Percentiles rank a stretch among this genome's conserved stretches.
Evolutionary conservation across 2,113 vertebrate genomes (phyloP).

Genomic region (Empidonax alnorum): DNA sequence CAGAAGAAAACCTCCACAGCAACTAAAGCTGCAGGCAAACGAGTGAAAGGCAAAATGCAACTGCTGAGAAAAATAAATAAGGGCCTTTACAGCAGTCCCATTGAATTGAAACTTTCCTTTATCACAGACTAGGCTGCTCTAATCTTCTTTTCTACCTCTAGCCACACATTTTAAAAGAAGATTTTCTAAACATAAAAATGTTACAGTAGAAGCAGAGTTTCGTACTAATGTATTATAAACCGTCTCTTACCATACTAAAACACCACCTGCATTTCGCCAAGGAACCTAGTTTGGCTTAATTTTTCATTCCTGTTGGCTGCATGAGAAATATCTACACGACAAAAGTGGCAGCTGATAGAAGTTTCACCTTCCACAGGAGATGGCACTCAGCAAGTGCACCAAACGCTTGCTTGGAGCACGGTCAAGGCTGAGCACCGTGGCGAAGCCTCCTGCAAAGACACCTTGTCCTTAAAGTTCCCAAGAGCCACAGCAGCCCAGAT

Average conservation of each 20-base stretch:
- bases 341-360: background rate
- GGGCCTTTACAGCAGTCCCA: background rate
- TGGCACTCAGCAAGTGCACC: background rate
- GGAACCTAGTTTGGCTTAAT: background rate
- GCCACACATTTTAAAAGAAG: background rate
- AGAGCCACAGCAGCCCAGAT: background rate
- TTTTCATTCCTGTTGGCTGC: background rate
- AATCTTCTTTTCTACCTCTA: conserved; percentile 28
- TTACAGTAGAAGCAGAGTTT: background rate
- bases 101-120: conserved; percentile 28
- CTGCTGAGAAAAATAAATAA: conserved; percentile 60
- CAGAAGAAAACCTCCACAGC: conserved; percentile 42
- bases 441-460: background rate
- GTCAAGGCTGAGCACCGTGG: accelerated
- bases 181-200: background rate
- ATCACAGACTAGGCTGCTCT: background rate
- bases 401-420: background rate
- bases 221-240: background rate
- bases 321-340: accelerated
- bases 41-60: background rate
- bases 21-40: conserved; percentile 16
- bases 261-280: background rate
- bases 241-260: background rate
- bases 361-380: background rate
- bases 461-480: background rate